Evolutionary conservation across 1,140 invertebrate genomes (phyloP).

Genomic region (Saccostrea glomerata): DNA sequence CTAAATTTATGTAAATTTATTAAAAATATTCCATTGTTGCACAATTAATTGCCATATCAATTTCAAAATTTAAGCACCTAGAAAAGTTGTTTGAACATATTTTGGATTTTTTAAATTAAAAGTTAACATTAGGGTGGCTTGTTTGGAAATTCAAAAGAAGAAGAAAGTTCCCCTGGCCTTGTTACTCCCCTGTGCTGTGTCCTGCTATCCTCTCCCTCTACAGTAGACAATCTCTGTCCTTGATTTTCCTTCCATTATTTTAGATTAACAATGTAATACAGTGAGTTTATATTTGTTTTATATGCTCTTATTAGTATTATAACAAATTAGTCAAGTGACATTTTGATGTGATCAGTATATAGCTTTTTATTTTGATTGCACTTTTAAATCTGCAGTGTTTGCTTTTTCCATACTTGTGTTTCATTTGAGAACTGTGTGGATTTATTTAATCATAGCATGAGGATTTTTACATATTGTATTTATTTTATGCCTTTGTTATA

Average conservation of each 20-base stretch:
- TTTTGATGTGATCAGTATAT: neutral
- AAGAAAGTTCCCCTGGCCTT: neutral
- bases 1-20: too few relatives aligned
- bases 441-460: neutral
- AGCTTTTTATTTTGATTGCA: neutral
- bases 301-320: neutral
- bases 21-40: too few relatives aligned
- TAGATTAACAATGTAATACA: neutral
- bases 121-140: neutral
- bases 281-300: neutral
- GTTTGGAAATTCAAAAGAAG: neutral
- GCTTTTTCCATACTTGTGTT: neutral
- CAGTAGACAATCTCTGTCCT: neutral
- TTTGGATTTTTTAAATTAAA: too few relatives aligned
- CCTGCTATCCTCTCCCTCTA: conserved; percentile 18
- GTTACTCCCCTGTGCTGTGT: neutral
- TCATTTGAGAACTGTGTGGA: neutral
- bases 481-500: conserved; percentile 13
- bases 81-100: too few relatives aligned
- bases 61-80: too few relatives aligned
- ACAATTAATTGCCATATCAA: too few relatives aligned
- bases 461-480: neutral
- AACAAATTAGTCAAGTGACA: neutral
- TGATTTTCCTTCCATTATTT: conserved; percentile 14
- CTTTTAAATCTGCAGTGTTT: conserved; percentile 15